Conservation (phyloP, 2,113 vertebrate species). For the Psilopogon haemacephalus region DNA sequence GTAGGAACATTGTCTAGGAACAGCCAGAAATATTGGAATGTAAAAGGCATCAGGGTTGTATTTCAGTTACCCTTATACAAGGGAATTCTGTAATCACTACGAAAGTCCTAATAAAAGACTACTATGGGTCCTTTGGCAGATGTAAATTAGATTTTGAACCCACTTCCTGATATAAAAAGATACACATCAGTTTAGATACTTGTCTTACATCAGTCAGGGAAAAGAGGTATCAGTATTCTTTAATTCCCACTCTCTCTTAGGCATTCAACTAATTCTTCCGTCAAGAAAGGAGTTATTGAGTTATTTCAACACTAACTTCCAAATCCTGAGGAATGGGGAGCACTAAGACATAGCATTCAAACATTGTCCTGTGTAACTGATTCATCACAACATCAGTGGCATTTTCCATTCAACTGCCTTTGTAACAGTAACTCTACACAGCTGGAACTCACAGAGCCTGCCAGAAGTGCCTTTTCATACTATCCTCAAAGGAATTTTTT, state of each 20-base stretch:
- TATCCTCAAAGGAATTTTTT: background rate
- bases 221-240: background rate
- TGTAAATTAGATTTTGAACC: background rate
- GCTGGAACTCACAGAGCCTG: background rate
- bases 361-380: background rate
- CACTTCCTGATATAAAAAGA: background rate
- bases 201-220: background rate
- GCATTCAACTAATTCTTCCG: background rate
- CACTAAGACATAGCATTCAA: background rate
- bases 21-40: background rate
- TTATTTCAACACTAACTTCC: background rate
- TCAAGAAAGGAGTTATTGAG: background rate
- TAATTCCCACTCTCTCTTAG: background rate
- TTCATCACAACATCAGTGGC: background rate
- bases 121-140: background rate
- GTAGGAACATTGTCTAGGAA: background rate
- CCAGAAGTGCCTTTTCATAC: background rate
- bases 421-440: background rate
- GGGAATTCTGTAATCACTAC: conserved; percentile 23
- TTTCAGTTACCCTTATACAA: background rate
- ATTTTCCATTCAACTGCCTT: background rate
- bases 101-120: background rate
- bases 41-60: background rate
- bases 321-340: background rate
- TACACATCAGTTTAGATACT: background rate